Conservation (phyloP, 2,113 vertebrate species). For the Calyptomena viridis region DNA sequence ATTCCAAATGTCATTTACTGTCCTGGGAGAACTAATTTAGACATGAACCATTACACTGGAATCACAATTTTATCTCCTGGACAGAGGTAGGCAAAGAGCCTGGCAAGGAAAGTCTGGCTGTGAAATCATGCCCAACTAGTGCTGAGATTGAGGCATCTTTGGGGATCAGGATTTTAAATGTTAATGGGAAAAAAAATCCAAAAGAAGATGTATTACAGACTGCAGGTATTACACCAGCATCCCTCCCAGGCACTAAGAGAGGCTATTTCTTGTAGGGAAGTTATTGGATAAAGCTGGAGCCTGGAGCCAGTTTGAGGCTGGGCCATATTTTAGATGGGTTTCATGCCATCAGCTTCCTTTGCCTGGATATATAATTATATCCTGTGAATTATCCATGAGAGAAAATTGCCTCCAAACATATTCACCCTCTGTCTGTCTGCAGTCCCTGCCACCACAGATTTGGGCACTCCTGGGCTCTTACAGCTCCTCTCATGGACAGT, state of each 20-base stretch:
- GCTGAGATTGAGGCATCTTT: neutral
- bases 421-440: neutral
- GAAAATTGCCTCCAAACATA: neutral
- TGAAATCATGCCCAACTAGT: neutral
- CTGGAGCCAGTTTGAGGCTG: neutral
- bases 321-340: conserved; percentile 19
- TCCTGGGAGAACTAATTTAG: neutral
- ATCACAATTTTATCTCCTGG: neutral
- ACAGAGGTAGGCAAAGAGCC: neutral
- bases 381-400: conserved; percentile 26
- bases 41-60: neutral
- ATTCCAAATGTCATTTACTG: neutral
- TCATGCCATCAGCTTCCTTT: neutral
- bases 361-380: conserved; percentile 14
- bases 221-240: neutral
- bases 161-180: neutral
- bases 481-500: neutral
- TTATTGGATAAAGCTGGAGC: neutral
- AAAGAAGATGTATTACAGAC: neutral
- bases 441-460: neutral
- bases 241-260: neutral
- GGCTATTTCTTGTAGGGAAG: neutral
- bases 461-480: neutral
- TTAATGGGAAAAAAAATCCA: neutral
- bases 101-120: neutral